phyloP scores from a whole-genome alignment of 2,797 vertebrate genomes.

The Pangasius djambal region DNA sequence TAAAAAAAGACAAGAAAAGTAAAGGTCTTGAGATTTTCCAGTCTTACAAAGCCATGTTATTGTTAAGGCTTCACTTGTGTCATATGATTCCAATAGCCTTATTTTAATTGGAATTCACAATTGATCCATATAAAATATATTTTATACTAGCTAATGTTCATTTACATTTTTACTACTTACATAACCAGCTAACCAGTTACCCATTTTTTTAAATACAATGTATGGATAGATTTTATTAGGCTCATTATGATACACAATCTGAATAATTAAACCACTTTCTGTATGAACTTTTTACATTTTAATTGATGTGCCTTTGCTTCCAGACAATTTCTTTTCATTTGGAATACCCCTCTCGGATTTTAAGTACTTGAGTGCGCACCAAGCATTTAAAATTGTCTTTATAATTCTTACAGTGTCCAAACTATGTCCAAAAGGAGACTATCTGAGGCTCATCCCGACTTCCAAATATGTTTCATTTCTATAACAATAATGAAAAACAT shows the following conservation, averaged over 20 bases:
- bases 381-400: neutral
- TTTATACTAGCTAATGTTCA: neutral
- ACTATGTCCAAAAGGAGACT: neutral
- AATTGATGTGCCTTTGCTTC: neutral
- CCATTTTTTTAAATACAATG: neutral
- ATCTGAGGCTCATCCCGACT: neutral
- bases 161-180: neutral
- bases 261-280: neutral
- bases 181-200: neutral
- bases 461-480: neutral
- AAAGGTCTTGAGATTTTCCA: neutral
- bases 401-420: too few species aligned
- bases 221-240: neutral
- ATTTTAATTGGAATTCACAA: neutral
- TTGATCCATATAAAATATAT: neutral
- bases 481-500: neutral
- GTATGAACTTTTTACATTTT: neutral
- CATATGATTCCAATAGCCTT: neutral
- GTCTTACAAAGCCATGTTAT: neutral
- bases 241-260: neutral
- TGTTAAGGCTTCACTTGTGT: neutral
- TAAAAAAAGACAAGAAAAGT: neutral
- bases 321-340: neutral
- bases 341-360: neutral
- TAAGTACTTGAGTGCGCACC: neutral